A percentile compares a stretch with the other conserved stretches of the same genome.
phyloP scores from a whole-genome alignment of 2,113 vertebrate genomes.

The Xyliphius kryptos region DNA sequence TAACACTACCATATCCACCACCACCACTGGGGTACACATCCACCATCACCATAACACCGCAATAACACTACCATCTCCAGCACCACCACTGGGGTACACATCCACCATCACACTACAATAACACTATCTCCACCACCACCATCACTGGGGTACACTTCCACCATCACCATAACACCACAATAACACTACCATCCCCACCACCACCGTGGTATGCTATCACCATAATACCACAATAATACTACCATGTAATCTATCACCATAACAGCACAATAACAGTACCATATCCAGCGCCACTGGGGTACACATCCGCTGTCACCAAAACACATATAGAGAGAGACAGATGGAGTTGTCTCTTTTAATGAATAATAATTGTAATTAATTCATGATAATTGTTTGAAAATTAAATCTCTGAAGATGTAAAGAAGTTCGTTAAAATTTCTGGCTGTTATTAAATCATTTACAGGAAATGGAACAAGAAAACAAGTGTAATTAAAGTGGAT shows the following conservation, averaged over 20 bases:
- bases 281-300: not conserved
- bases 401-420: not conserved
- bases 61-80: no score
- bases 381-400: not conserved
- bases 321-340: not conserved
- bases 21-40: no score
- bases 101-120: no score
- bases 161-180: not conserved
- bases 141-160: no score
- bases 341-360: not conserved
- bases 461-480: not conserved
- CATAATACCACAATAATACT: no score
- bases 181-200: no score
- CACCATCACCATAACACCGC: no score
- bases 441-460: not conserved
- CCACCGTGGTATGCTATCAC: no score
- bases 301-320: not conserved
- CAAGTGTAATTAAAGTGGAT: slow-evolving; percentile 5
- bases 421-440: not conserved
- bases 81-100: no score
- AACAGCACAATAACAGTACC: no score
- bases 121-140: slow-evolving; percentile 31
- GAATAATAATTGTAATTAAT: not conserved
- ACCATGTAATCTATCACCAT: no score
- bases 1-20: no score